Evolutionary conservation across 2,797 vertebrate species (phyloP).

Genomic region (Chloroceryle amazona): DNA sequence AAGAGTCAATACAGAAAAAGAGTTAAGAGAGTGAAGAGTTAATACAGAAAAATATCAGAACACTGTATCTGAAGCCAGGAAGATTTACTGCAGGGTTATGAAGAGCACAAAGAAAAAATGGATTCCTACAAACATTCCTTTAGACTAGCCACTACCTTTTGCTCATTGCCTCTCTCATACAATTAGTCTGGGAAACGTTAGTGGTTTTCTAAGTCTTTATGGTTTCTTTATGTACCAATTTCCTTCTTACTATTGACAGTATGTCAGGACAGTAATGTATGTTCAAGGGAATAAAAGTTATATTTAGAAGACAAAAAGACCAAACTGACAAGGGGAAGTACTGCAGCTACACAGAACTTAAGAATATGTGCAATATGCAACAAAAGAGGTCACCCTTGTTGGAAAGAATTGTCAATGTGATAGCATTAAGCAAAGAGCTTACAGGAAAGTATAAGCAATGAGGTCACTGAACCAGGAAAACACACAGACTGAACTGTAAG

Average conservation of each 20-base stretch:
- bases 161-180: background rate
- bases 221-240: background rate
- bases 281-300: background rate
- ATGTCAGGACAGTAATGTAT: background rate
- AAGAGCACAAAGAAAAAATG: background rate
- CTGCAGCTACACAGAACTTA: background rate
- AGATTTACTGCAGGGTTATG: background rate
- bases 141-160: background rate
- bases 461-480: background rate
- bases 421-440: background rate
- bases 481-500: background rate
- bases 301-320: conserved; percentile 27
- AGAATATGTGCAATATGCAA: background rate
- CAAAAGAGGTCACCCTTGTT: background rate
- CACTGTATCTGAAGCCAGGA: background rate
- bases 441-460: background rate
- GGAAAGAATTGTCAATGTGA: background rate
- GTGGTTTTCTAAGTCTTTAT: conserved; percentile 6
- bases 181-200: conserved; percentile 20
- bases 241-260: conserved; percentile 14
- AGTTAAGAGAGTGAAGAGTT: background rate
- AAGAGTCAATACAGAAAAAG: background rate
- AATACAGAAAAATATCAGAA: background rate
- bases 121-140: background rate
- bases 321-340: background rate